These are phyloP conservation scores for Odontamblyopus lacepedii DNA, from an alignment of 2,797 vertebrate species.

Conservation along the genomic window DNA sequence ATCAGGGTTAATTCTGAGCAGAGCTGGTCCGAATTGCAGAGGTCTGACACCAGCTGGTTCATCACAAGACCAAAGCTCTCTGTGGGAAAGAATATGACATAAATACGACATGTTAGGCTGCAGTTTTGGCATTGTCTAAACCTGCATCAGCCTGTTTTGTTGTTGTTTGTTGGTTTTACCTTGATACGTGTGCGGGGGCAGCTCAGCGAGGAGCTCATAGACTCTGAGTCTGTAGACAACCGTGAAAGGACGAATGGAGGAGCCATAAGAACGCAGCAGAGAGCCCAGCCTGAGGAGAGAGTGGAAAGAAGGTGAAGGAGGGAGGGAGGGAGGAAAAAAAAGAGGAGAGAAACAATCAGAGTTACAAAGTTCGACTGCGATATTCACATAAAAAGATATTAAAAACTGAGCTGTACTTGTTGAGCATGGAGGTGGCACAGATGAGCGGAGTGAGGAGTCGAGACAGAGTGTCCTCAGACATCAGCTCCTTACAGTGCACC, in stretches of 20 bases:
- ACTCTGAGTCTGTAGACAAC: conserved; percentile 85
- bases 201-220: conserved; percentile 86
- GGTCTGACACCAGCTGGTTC: conserved; percentile 85
- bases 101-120: too few relatives aligned
- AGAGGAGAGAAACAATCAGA: too few relatives aligned
- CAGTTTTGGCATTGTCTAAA: too few relatives aligned
- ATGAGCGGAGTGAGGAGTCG: conserved; percentile 84
- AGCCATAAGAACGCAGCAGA: conserved; percentile 72
- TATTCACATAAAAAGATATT: too few relatives aligned
- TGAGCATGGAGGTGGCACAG: conserved; percentile 85
- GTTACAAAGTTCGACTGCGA: too few relatives aligned
- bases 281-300: conserved; percentile 66
- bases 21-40: conserved; percentile 79
- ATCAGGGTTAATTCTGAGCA: conserved; percentile 82
- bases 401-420: conserved; percentile 79
- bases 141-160: too few relatives aligned
- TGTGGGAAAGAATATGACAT: conserved; percentile 34
- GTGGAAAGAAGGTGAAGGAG: conserved; percentile 55
- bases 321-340: too few relatives aligned
- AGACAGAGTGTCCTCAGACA: conserved; percentile 84
- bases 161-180: conserved; percentile 66
- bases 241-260: conserved; percentile 77
- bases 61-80: conserved; percentile 83
- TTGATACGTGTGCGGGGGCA: conserved; percentile 87
- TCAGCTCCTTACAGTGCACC: conserved; percentile 84